Percentiles rank a stretch among this genome's conserved stretches.
Conservation (phyloP, 2,797 vertebrate genomes). For the Chaetophractus vellerosus region DNA sequence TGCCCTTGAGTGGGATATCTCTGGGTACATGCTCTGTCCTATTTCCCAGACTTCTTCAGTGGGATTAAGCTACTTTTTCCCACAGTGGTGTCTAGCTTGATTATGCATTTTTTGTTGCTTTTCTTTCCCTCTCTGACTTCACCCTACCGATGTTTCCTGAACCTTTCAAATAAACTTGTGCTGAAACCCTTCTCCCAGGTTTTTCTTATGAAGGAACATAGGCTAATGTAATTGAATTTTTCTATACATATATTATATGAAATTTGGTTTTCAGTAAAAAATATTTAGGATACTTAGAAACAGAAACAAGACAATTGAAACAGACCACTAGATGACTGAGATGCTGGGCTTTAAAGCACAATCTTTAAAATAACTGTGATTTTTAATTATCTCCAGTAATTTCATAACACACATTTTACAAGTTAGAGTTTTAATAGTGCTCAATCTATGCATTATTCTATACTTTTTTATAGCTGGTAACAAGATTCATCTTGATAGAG, state of each 20-base stretch:
- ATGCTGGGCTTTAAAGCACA: neutral
- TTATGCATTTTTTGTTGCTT: neutral
- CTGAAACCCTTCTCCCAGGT: neutral
- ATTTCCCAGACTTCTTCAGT: neutral
- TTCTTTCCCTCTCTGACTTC: neutral
- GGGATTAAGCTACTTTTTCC: neutral
- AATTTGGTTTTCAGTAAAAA: neutral
- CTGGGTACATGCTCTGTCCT: neutral
- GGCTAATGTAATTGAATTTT: neutral
- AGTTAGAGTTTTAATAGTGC: neutral
- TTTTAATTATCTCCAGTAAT: neutral
- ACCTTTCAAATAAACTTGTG: neutral
- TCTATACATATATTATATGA: neutral
- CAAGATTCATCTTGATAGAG: neutral
- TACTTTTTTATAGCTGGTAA: neutral
- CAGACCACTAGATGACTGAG: neutral
- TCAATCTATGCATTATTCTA: neutral
- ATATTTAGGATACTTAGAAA: neutral
- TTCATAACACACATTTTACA: neutral
- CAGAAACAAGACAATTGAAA: neutral
- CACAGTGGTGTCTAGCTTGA: neutral
- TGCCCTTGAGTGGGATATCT: accelerated
- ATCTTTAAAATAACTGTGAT: neutral
- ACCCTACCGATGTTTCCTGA: neutral
- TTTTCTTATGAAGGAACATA: neutral